Evolutionary conservation across 2,113 vertebrate genomes (phyloP), one percentile per base, ranked within the genome.

Genomic region (Phylloscopus trochiloides): DNA sequence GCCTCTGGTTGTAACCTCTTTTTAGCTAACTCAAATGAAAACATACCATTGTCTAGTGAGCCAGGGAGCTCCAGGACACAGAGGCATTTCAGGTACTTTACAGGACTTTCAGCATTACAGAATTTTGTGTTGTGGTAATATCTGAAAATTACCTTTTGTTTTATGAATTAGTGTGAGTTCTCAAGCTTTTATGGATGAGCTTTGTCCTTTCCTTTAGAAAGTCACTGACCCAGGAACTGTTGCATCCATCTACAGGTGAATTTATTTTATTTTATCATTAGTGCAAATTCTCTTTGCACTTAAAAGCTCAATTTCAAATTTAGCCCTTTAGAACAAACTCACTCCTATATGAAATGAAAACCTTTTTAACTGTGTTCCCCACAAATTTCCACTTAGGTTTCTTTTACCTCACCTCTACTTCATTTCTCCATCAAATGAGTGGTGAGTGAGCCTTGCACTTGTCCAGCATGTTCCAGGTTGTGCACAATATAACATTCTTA

Each of bases 341-440:
- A 7, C 6, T 88, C 43, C 11, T 16, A 2, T 38, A 26, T 18
- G 19, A 80, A 76, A 52, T 7, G 0, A 68, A 75, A 80, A 36
- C 6, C 1, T 67, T 62, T 34, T 25, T 4, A 34, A 36, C 7
- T n/a, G 5, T 0, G 1, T 42, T 90, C 14, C 4, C 6, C 17
- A 48, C 16, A 51, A 16, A 36, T 70, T 74, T 25, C 21, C 1
- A 2, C 1, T 4, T 17, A 76, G 21, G 7, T 68, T 6, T 73
- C n/a, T 77, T 61, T 57, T 68, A 43, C 11, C 21, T 88, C 6
- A 18, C 20, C 3, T 76, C 42, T 50, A 32, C 13, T 9, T 74
- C 4, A 20, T 91, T 89, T 86, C 24, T 54, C 7, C 34, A 74
- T 13, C 38, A 61, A 68, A 65, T 10, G 14, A 14, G 6, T 50